Percentiles rank a stretch among this genome's conserved stretches.
phyloP scores from a whole-genome alignment of 2,797 vertebrate genomes.

The Pogonophryne albipinna region DNA sequence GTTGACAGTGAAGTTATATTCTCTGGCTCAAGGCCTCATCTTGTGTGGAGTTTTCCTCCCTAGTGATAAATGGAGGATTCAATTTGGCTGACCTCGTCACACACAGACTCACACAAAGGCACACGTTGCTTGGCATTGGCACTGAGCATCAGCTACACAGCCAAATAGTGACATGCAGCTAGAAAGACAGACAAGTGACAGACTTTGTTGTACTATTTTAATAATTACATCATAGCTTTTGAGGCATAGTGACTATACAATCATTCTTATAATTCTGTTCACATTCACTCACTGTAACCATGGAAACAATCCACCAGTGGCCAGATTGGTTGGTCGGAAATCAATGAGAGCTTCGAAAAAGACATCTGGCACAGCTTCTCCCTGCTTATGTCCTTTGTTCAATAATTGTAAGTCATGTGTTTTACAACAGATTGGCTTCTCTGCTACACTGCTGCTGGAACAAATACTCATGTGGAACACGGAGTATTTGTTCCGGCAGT shows the following conservation, averaged over 20 bases:
- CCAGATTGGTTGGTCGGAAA: conserved; percentile 51
- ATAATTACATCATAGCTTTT: conserved; percentile 64
- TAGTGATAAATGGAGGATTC: conserved; percentile 28
- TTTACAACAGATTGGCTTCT: conserved; percentile 10
- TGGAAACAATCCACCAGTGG: conserved; percentile 70
- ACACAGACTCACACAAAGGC: conserved; percentile 3
- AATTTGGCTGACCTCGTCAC: conserved; percentile 42
- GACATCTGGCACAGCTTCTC: conserved; percentile 3
- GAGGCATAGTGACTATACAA: conserved; percentile 26
- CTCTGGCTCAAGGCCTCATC: conserved; percentile 16
- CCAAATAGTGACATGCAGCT: conserved; percentile 6
- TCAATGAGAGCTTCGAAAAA: conserved; percentile 44
- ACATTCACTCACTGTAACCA: conserved; percentile 65
- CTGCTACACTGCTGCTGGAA: background rate
- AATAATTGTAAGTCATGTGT: conserved; percentile 20
- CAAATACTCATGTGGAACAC: no score
- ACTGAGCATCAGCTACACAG: conserved; percentile 13
- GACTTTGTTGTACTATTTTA: conserved; percentile 34
- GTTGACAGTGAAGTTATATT: conserved; percentile 44
- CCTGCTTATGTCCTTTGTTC: conserved; percentile 1
- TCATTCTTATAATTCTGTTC: conserved; percentile 64
- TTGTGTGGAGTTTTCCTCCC: conserved; percentile 25
- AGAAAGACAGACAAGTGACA: conserved; percentile 15
- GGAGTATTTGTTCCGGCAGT: conserved; percentile 28
- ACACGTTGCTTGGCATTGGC: conserved; percentile 16